Percentiles rank a stretch among this genome's conserved stretches.
Evolutionary conservation across 2,113 vertebrate species (phyloP).

Genomic region (Crotalus helleri): DNA sequence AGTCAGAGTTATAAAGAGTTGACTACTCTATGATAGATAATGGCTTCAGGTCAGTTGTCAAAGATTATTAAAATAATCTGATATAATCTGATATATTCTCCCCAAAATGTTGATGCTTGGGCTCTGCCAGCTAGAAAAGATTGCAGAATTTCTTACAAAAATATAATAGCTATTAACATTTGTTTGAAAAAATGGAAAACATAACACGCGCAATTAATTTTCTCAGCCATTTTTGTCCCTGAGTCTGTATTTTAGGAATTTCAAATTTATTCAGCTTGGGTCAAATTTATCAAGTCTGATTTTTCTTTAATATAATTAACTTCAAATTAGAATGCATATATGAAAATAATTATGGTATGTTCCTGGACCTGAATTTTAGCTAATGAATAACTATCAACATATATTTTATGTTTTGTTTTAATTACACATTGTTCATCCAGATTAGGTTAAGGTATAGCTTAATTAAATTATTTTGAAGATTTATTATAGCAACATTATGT

Average conservation of each 20-base stretch:
- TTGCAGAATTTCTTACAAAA: neutral
- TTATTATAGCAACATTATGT: neutral
- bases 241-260: accelerated
- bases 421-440: neutral
- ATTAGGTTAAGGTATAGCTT: neutral
- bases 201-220: neutral
- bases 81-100: neutral
- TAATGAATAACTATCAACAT: neutral
- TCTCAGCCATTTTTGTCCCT: neutral
- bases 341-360: neutral
- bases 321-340: neutral
- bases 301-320: accelerated
- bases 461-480: neutral
- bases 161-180: neutral
- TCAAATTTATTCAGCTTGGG: neutral
- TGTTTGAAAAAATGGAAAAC: neutral
- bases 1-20: neutral
- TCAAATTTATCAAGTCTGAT: neutral
- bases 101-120: neutral
- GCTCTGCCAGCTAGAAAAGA: neutral
- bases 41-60: neutral
- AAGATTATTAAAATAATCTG: neutral
- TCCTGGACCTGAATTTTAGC: neutral
- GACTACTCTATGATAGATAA: neutral
- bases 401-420: neutral